Evolutionary conservation across 2,797 vertebrate species (phyloP).

Genomic region (Dryobates pubescens): DNA sequence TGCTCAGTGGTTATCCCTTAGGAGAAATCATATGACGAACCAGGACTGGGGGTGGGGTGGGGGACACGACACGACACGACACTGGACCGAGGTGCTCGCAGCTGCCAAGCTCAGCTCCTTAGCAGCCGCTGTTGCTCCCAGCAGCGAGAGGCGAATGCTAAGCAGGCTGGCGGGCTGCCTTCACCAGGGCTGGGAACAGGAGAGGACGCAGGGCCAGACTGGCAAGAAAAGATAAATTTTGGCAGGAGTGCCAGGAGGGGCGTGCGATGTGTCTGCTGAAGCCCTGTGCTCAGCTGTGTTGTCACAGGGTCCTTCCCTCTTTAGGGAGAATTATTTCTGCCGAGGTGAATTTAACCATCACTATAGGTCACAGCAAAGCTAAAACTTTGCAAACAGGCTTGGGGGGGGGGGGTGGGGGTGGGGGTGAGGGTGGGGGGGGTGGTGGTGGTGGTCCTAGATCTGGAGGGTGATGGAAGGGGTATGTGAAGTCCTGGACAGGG

Average conservation of each 20-base stretch:
- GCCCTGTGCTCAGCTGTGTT: rapidly evolving
- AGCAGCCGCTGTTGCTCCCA: background rate
- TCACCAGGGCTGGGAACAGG: background rate
- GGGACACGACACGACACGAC: background rate
- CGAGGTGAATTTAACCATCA: rapidly evolving
- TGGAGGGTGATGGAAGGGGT: rapidly evolving
- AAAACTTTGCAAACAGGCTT: background rate
- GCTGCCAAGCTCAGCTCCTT: background rate
- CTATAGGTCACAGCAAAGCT: background rate
- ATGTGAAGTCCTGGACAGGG: background rate
- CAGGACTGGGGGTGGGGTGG: background rate
- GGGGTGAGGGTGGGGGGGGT: no score
- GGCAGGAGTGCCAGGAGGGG: background rate
- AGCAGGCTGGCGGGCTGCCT: conserved; percentile 34
- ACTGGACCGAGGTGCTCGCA: background rate
- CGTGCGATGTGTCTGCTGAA: background rate
- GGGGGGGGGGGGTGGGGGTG: no score
- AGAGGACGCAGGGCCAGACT: background rate
- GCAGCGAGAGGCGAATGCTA: background rate
- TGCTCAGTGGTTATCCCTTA: background rate
- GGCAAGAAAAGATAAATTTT: background rate
- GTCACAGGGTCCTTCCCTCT: background rate
- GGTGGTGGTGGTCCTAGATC: background rate
- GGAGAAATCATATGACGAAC: background rate
- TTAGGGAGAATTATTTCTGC: background rate